Evolutionary conservation across 2,888 invertebrate genomes (phyloP), one percentile per base, ranked within the genome.

Genomic region (Brenthis hecate): DNA sequence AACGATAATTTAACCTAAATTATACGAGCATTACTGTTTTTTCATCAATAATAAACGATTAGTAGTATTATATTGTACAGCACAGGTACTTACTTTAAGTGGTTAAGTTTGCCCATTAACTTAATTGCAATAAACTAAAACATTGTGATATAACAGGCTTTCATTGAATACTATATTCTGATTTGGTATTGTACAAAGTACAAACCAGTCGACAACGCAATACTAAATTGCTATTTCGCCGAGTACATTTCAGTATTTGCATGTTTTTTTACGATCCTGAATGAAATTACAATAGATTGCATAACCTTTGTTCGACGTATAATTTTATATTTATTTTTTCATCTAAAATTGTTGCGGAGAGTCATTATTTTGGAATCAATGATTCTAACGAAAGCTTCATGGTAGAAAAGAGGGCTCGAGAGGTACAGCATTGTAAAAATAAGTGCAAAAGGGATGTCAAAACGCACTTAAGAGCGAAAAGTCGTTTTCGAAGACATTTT

Each of bases 401-500:
- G 75, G 61, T 69, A 72, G 71, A 72, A 62, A 66, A 77, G 76
- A 73, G 73, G 70, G 60, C 79, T 81, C 81, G 83, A 88, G 89
- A 85, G 86, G 81, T 77, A 72, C 75, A 75, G 77, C 81, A 84
- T 84, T 85, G 83, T 84, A 77, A 79, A 82, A 81, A 81, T 76
- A 80, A 78, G 77, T 77, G 74, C 72, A 77, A 79, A 82, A 82
- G 82, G 85, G 82, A 89, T 83, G 84, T 86, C 82, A 82, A 85
- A 89, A 88, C 82, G 87, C 87, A 86, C 89, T 89, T 87, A 83
- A 82, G 79, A 81, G 81, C 81, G 82, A 85, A 88, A 89, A 88
- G 85, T 89, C 85, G 83, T 87, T 88, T 87, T 84, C 76, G 84
- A 86, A 90, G 89, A 90, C 86, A 88, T 91, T 92, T 91, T 85